Conservation (phyloP, 1,140 invertebrate species). For the Anastrepha obliqua region DNA sequence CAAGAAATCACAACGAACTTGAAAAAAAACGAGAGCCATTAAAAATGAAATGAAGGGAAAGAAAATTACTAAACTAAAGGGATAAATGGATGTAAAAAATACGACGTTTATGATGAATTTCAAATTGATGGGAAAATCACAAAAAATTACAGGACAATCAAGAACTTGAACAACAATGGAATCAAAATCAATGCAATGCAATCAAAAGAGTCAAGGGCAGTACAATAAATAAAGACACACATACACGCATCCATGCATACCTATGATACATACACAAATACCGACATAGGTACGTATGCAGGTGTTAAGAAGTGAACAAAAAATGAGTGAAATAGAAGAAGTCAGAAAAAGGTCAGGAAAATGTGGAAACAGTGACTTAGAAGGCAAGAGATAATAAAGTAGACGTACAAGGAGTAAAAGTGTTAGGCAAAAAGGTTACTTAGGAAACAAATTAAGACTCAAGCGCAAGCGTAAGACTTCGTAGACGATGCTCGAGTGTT, state of each 20-base stretch:
- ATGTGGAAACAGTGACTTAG: not conserved
- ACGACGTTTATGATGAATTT: not conserved
- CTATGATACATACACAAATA: no score
- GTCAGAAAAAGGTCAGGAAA: no score
- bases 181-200: not conserved
- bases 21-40: not conserved
- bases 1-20: not conserved
- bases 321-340: not conserved
- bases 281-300: not conserved
- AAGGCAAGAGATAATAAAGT: not conserved
- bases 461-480: not conserved
- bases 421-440: not conserved
- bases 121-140: not conserved
- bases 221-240: not conserved
- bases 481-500: not conserved
- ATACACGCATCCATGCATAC: not conserved
- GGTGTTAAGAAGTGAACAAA: not conserved
- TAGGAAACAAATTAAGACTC: not conserved
- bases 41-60: not conserved
- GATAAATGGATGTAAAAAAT: not conserved
- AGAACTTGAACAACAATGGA: not conserved
- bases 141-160: conserved; percentile 38
- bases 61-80: not conserved
- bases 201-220: not conserved
- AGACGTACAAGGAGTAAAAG: not conserved